Conservation (phyloP, 2,113 vertebrate genomes). For the Lampris incognitus region DNA sequence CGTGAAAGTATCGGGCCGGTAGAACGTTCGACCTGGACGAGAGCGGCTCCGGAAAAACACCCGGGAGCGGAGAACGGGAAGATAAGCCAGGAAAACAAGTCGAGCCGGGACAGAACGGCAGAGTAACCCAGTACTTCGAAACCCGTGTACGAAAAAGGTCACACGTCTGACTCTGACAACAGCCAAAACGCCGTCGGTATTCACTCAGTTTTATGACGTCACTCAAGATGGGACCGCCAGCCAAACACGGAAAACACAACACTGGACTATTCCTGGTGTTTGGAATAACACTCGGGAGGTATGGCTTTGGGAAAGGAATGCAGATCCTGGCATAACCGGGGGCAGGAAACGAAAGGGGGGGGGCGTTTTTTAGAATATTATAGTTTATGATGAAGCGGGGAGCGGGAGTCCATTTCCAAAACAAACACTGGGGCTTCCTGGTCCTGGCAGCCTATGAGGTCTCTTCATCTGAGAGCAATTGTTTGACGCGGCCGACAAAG, state of each 20-base stretch:
- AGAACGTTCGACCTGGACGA: no score
- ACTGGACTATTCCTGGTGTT: slow-evolving; percentile 20
- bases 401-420: slow-evolving; percentile 59
- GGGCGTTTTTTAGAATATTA: slow-evolving; percentile 56
- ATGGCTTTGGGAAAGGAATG: slow-evolving; percentile 54
- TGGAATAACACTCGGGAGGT: slow-evolving; percentile 30
- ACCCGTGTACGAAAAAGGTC: no score
- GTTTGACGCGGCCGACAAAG: slow-evolving; percentile 56
- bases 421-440: slow-evolving; percentile 68
- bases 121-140: no score
- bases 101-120: no score
- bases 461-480: slow-evolving; percentile 58
- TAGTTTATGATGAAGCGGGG: slow-evolving; percentile 68
- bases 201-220: no score
- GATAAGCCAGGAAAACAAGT: no score
- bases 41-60: no score
- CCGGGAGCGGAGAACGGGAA: no score
- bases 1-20: no score
- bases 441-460: slow-evolving; percentile 54
- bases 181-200: no score
- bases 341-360: slow-evolving; percentile 35
- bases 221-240: not conserved
- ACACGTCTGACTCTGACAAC: no score
- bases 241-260: slow-evolving; percentile 27
- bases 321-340: slow-evolving; percentile 41